Percentiles rank a stretch among this genome's conserved stretches.
phyloP scores from a whole-genome alignment of 92 coral and sea anemone genomes.

The Muricea muricata region DNA sequence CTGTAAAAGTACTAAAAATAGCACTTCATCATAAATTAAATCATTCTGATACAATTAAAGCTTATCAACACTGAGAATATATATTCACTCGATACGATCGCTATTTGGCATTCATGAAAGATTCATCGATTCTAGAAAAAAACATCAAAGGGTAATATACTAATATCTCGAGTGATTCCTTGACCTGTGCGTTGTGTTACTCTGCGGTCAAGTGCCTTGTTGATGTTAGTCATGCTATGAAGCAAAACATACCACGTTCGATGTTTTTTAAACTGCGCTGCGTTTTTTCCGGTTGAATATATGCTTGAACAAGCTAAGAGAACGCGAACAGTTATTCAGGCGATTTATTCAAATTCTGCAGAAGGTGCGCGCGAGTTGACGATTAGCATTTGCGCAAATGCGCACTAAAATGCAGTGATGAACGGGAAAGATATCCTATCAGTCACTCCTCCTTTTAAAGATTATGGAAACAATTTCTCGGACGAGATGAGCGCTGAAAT shows the following conservation, averaged over 20 bases:
- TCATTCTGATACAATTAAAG: too few relatives aligned
- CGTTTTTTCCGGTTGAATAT: not conserved
- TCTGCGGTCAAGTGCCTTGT: not conserved
- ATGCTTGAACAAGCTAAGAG: not conserved
- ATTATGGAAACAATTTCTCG: too few relatives aligned
- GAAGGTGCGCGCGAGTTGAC: not conserved
- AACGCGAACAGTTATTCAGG: not conserved
- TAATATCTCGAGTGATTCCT: not conserved
- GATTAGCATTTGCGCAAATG: not conserved
- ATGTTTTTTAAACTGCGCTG: not conserved
- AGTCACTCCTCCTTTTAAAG: too few relatives aligned
- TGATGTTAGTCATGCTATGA: not conserved
- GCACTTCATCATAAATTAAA: too few relatives aligned
- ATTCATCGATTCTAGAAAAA: not conserved
- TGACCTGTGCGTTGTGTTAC: not conserved
- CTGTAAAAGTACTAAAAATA: too few relatives aligned
- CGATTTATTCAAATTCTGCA: not conserved
- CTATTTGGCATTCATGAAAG: not conserved
- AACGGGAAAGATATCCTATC: not conserved
- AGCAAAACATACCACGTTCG: not conserved
- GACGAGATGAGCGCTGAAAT: not conserved
- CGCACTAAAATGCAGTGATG: not conserved
- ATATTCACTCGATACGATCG: not conserved
- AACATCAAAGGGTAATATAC: not conserved
- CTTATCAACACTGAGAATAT: too few relatives aligned